Percentiles rank a stretch among this genome's conserved stretches.
These are phyloP conservation scores for Ambastaia sidthimunki DNA, from an alignment of 2,797 vertebrate species.

Conservation along the genomic window DNA sequence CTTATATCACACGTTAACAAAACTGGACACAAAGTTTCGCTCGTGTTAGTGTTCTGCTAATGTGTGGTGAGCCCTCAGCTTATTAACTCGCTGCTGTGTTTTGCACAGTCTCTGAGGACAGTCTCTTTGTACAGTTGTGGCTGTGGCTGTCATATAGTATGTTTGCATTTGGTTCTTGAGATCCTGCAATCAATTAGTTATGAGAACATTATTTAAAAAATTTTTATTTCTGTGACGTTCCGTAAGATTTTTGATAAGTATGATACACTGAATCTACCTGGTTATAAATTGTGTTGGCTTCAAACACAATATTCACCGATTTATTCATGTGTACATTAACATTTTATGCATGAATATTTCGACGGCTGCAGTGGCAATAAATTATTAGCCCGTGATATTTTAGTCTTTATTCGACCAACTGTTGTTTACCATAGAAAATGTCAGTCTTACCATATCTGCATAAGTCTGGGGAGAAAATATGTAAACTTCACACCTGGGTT, in stretches of 20 bases:
- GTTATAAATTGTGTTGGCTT: neutral
- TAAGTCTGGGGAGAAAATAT: constrained; percentile 37
- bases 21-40: neutral
- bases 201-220: too few relatives aligned
- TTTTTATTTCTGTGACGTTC: too few relatives aligned
- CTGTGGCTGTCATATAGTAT: neutral
- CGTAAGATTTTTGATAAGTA: too few relatives aligned
- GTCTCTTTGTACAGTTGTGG: too few relatives aligned
- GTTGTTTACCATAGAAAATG: constrained; percentile 51
- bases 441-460: constrained; percentile 37
- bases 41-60: neutral
- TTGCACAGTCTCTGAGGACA: neutral
- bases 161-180: neutral
- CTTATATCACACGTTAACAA: neutral
- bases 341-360: constrained; percentile 29
- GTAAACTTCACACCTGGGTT: constrained; percentile 47
- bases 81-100: neutral
- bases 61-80: neutral
- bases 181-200: too few relatives aligned
- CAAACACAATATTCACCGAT: constrained; percentile 12
- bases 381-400: constrained; percentile 49
- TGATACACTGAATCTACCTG: neutral
- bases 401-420: constrained; percentile 30
- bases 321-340: constrained; percentile 25
- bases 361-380: constrained; percentile 21